Conservation (phyloP, 1,140 invertebrate genomes). For the Ooceraea biroi region DNA sequence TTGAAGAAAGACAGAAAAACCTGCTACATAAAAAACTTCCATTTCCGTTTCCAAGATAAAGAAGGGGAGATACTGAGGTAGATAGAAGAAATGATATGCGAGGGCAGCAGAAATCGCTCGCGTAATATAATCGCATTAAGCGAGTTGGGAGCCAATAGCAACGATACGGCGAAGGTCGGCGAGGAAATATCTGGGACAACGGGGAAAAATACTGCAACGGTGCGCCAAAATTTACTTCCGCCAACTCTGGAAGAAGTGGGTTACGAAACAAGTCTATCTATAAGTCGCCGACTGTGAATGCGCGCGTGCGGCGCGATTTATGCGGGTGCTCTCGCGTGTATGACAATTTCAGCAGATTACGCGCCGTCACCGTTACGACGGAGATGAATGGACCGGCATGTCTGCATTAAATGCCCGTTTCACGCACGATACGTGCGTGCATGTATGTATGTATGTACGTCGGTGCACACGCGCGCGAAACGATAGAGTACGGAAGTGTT, state of each 20-base stretch:
- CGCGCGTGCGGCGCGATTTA: background rate
- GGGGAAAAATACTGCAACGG: background rate
- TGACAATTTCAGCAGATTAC: slow-evolving; percentile 37
- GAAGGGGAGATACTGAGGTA: background rate
- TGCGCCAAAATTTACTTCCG: slow-evolving; percentile 22
- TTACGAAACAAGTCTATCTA: slow-evolving; percentile 41
- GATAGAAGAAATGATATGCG: background rate
- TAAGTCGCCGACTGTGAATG: background rate
- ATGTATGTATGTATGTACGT: too few species aligned
- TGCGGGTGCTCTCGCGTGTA: background rate
- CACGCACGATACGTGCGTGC: too few species aligned
- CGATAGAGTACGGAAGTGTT: slow-evolving; percentile 67
- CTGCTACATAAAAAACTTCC: background rate
- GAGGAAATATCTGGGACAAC: background rate
- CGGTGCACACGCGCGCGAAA: background rate
- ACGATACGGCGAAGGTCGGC: background rate
- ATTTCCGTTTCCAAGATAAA: background rate
- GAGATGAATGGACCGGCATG: slow-evolving; percentile 59
- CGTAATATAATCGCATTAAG: background rate
- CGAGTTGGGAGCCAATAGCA: background rate
- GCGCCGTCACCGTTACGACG: slow-evolving; percentile 14
- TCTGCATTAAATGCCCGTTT: slow-evolving; percentile 41
- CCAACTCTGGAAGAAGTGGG: slow-evolving; percentile 31
- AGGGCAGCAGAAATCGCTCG: too few species aligned
- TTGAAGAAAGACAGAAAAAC: background rate